These are phyloP conservation scores for Cantharis nigra DNA, from an alignment of 2,888 invertebrate genomes.

Conservation along the genomic window DNA sequence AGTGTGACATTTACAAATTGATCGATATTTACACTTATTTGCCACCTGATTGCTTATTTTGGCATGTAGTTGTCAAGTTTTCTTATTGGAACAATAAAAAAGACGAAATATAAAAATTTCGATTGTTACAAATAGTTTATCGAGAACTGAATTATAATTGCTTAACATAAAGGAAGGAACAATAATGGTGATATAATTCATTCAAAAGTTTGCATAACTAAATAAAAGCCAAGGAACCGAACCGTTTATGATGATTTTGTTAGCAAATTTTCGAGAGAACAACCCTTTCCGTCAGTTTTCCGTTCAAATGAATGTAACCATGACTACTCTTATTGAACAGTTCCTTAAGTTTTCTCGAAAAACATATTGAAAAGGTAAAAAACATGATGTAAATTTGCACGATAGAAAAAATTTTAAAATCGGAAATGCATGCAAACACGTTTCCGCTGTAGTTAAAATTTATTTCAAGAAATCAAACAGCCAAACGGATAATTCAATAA, in stretches of 20 bases:
- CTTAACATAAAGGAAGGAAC: not conserved
- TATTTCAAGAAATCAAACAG: not conserved
- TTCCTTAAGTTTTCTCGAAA: not conserved
- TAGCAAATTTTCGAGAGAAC: not conserved
- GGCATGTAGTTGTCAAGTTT: not conserved
- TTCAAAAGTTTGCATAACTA: not conserved
- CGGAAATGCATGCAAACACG: not conserved
- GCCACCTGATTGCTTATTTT: not conserved
- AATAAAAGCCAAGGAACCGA: not conserved
- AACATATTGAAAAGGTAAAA: not conserved
- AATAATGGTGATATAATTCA: not conserved
- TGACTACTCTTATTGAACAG: not conserved
- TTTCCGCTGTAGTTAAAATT: not conserved
- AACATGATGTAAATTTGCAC: not conserved
- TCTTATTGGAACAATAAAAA: not conserved
- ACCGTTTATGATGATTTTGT: not conserved
- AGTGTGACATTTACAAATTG: not conserved
- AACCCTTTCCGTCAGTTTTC: not conserved
- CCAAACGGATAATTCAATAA: not conserved
- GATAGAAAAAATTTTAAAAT: not conserved
- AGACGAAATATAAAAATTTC: not conserved
- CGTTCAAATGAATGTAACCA: not conserved
- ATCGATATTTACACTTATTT: not conserved
- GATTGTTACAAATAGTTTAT: not conserved
- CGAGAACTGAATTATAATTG: not conserved